Conservation (phyloP, 2,797 vertebrate species). For the Dicrostonyx torquatus region DNA sequence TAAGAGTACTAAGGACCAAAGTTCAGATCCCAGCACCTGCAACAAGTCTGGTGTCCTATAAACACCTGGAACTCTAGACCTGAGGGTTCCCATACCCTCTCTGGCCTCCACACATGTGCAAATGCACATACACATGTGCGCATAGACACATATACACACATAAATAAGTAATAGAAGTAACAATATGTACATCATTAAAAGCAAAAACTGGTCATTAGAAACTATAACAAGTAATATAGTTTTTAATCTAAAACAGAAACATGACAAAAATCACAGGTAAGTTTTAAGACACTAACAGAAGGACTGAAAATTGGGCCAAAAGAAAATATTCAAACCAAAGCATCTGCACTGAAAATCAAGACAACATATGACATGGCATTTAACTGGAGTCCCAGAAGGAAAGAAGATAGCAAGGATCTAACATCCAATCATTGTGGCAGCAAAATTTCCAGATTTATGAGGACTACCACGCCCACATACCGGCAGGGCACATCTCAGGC, state of each 20-base stretch:
- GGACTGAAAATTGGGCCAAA: slow-evolving; percentile 35
- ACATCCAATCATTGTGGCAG: neutral
- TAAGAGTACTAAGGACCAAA: neutral
- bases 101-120: neutral
- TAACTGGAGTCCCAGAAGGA: slow-evolving; percentile 2
- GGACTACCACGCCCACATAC: neutral
- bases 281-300: slow-evolving; percentile 51
- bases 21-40: neutral
- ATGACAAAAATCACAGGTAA: neutral
- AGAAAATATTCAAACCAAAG: slow-evolving; percentile 51
- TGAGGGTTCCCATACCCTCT: neutral
- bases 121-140: neutral
- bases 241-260: slow-evolving; percentile 56
- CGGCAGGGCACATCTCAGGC: neutral
- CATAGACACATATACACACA: neutral
- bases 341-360: slow-evolving; percentile 7
- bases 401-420: neutral
- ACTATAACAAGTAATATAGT: slow-evolving; percentile 18
- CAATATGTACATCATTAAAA: slow-evolving; percentile 8
- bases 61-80: neutral
- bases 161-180: neutral
- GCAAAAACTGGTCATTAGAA: slow-evolving; percentile 40
- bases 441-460: neutral
- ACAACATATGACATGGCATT: neutral
- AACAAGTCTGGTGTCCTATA: neutral